Conservation (phyloP, 2,797 vertebrate species). For the Chelmon rostratus region DNA sequence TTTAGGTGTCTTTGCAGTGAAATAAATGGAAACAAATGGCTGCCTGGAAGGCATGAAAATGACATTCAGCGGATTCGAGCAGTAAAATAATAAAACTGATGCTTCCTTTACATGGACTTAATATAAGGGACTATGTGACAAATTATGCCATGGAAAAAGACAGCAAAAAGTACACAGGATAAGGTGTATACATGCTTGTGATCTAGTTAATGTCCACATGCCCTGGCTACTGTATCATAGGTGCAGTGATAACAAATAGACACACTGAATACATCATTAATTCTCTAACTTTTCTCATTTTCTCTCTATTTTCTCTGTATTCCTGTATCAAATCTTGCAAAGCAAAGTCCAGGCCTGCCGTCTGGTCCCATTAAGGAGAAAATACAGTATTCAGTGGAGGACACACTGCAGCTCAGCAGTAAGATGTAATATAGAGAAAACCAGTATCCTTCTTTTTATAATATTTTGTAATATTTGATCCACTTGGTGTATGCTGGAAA, state of each 20-base stretch:
- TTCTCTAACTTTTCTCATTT: conserved; percentile 7
- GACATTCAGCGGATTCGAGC: neutral
- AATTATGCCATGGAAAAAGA: neutral
- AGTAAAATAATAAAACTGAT: neutral
- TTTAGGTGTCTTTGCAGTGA: neutral
- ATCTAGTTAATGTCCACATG: neutral
- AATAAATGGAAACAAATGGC: conserved; percentile 16
- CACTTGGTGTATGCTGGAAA: neutral
- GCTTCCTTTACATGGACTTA: neutral
- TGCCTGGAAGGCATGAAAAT: neutral
- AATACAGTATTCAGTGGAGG: conserved; percentile 1
- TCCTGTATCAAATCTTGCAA: conserved; percentile 24
- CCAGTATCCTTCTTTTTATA: neutral
- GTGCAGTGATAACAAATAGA: neutral
- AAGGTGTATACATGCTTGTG: neutral
- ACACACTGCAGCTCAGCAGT: conserved; percentile 18
- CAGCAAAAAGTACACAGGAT: neutral
- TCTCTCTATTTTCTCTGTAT: neutral
- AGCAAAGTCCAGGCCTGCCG: conserved; percentile 10
- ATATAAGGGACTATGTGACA: neutral
- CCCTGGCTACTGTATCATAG: neutral
- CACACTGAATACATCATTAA: neutral
- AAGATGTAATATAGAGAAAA: conserved; percentile 9
- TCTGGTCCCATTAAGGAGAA: conserved; percentile 55
- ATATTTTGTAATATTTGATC: neutral